These are phyloP conservation scores for Lagopus leucura DNA, from an alignment of 2,113 vertebrate species.

Conservation along the genomic window DNA sequence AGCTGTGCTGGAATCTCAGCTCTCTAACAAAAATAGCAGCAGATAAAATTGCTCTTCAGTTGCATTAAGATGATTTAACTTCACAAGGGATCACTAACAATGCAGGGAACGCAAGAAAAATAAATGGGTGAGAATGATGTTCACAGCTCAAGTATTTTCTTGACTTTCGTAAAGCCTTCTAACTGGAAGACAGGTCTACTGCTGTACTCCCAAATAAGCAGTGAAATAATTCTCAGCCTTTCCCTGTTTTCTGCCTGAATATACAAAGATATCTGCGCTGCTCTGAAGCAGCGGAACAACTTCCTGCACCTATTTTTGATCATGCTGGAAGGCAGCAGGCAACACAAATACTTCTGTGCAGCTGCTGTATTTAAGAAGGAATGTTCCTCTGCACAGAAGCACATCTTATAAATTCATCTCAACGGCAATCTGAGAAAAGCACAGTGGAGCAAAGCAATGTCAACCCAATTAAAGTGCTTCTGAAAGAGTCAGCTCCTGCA, in stretches of 20 bases:
- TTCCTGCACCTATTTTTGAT: slow-evolving; percentile 25
- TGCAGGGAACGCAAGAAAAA: background rate
- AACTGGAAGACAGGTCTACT: background rate
- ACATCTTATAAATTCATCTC: background rate
- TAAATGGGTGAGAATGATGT: slow-evolving; percentile 5
- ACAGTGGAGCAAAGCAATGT: background rate
- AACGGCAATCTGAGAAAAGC: background rate
- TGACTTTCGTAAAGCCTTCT: slow-evolving; percentile 6
- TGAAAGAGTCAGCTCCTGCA: background rate
- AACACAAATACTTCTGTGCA: background rate
- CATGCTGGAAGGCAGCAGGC: background rate
- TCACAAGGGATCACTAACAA: slow-evolving; percentile 37
- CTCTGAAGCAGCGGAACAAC: background rate
- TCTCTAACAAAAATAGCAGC: slow-evolving; percentile 27
- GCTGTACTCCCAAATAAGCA: background rate
- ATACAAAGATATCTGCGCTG: background rate
- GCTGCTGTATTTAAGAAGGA: slow-evolving; percentile 2
- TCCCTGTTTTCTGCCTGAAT: background rate
- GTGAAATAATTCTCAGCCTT: background rate
- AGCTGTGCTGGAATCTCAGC: slow-evolving; percentile 32
- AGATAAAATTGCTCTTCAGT: slow-evolving; percentile 54
- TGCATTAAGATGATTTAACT: slow-evolving; percentile 47
- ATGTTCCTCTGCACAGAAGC: background rate
- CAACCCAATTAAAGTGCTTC: background rate
- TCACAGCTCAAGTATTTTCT: slow-evolving; percentile 10